Conservation (phyloP, 2,797 vertebrate genomes). For the Clarias pachynema region DNA sequence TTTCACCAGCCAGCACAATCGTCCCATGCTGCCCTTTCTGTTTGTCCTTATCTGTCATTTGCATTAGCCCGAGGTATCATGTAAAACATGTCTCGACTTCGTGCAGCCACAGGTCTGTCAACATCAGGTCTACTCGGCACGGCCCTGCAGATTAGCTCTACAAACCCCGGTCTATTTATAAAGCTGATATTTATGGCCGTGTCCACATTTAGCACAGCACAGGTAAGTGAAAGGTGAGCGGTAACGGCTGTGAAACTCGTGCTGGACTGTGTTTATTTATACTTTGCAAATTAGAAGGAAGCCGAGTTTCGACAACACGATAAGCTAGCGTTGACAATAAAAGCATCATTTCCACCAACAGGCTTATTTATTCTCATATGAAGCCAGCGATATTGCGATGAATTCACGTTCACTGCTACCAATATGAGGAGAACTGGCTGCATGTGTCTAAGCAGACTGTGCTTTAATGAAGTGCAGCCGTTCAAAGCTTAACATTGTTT, state of each 20-base stretch:
- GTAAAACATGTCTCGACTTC: slow-evolving; percentile 23
- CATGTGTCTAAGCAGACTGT: neutral
- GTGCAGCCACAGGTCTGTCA: neutral
- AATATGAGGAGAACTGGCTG: neutral
- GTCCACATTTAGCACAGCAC: slow-evolving; percentile 5
- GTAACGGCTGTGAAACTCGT: neutral
- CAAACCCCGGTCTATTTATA: neutral
- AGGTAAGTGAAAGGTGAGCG: neutral
- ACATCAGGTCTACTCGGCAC: neutral
- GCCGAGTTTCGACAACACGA: neutral
- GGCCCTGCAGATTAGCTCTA: neutral
- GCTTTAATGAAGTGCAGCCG: neutral
- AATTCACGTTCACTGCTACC: neutral
- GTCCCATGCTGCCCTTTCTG: neutral
- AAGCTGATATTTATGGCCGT: slow-evolving; percentile 5
- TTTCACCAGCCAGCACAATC: neutral
- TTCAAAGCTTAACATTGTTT: neutral
- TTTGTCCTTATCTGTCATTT: slow-evolving; percentile 5
- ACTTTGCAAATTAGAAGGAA: slow-evolving; percentile 15
- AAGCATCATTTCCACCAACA: neutral
- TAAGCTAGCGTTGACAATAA: neutral
- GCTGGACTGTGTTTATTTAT: slow-evolving; percentile 12
- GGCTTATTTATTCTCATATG: neutral
- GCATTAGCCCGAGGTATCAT: slow-evolving; percentile 32
- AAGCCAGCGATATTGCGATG: too few relatives aligned